phyloP scores from a whole-genome alignment of 2,797 vertebrate species.

The Malurus splendens region DNA sequence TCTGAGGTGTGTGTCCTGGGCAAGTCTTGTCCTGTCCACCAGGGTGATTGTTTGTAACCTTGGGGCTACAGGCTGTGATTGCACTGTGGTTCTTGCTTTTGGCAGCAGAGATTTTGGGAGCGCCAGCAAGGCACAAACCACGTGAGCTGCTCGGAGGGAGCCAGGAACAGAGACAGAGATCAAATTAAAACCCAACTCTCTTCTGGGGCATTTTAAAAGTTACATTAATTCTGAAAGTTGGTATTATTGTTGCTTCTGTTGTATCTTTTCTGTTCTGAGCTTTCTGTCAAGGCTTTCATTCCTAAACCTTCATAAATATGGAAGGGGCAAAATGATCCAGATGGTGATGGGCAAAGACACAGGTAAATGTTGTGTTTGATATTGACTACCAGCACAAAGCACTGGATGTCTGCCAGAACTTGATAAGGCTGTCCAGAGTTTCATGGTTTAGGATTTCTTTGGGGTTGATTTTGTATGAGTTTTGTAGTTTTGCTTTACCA shows the following conservation, averaged over 20 bases:
- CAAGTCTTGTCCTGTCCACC: not conserved
- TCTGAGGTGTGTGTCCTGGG: not conserved
- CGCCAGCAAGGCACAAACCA: not conserved
- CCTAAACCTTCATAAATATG: not conserved
- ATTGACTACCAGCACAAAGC: not conserved
- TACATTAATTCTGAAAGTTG: not conserved
- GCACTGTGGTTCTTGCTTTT: not conserved
- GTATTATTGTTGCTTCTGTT: not conserved
- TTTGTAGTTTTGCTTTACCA: not conserved
- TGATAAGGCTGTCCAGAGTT: not conserved
- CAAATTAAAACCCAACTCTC: not conserved
- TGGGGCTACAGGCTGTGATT: not conserved
- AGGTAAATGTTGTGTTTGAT: not conserved
- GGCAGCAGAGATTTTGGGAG: not conserved
- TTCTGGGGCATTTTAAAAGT: not conserved
- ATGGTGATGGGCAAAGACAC: not conserved
- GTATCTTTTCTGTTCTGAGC: not conserved
- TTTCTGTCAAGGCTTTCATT: not conserved
- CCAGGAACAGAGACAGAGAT: accelerated
- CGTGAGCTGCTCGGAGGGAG: accelerated
- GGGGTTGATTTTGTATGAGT: not conserved
- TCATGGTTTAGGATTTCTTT: accelerated
- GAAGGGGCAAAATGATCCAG: not conserved
- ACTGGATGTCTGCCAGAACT: not conserved
- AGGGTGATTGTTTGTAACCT: not conserved